phyloP scores from a whole-genome alignment of 2,797 vertebrate genomes.

The Holocentrus rufus region DNA sequence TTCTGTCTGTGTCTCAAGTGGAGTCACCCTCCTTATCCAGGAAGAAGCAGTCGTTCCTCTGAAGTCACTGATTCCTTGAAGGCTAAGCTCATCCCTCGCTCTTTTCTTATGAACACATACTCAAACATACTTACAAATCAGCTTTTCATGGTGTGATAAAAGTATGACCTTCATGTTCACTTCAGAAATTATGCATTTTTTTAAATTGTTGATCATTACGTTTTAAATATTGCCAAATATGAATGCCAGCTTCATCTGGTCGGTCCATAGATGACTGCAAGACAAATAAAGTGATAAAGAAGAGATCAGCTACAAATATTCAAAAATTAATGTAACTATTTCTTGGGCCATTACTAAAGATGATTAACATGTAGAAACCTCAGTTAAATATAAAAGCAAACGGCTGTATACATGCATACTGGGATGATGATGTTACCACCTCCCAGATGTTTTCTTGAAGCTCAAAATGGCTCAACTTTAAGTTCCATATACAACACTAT shows the following conservation, averaged over 20 bases:
- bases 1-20: not conserved
- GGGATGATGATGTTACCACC: too few relatives aligned
- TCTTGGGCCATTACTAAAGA: too few relatives aligned
- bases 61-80: not conserved
- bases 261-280: not conserved
- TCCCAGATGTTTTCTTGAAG: too few relatives aligned
- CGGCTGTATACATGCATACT: too few relatives aligned
- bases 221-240: too few relatives aligned
- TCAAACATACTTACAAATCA: constrained; percentile 5
- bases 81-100: not conserved
- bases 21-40: not conserved
- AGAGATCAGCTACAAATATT: too few relatives aligned
- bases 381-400: too few relatives aligned
- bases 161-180: not conserved
- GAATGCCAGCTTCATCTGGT: too few relatives aligned
- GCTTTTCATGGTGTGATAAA: not conserved
- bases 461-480: too few relatives aligned
- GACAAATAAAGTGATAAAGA: not conserved
- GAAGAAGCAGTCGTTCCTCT: constrained; percentile 16
- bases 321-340: not conserved
- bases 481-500: not conserved
- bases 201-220: too few relatives aligned
- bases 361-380: too few relatives aligned
- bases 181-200: too few relatives aligned
- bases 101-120: not conserved